Percentiles rank a stretch among this genome's conserved stretches.
Evolutionary conservation across 64 coral and sea anemone genomes (phyloP).

Genomic region (Actinia equina): DNA sequence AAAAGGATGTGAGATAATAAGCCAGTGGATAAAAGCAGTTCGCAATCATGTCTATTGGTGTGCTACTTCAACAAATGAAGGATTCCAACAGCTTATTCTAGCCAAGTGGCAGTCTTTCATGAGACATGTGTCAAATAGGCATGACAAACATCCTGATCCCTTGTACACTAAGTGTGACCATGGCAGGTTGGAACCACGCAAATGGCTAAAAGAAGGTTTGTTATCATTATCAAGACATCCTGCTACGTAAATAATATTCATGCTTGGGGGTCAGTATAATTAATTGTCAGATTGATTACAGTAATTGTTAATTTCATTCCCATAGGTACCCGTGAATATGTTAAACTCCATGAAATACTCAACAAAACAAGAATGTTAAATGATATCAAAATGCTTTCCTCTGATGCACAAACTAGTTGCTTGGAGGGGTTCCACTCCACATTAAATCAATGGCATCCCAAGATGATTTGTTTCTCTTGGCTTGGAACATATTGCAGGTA

Average conservation of each 20-base stretch:
- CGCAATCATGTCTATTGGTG: constrained; percentile 14
- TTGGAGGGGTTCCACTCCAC: constrained; percentile 19
- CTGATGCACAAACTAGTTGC: constrained; percentile 21
- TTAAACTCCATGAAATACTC: not conserved
- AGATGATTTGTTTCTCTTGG: constrained; percentile 26
- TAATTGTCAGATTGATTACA: not conserved
- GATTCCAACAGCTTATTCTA: not conserved
- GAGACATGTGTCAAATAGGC: constrained; percentile 9
- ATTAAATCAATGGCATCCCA: constrained; percentile 24
- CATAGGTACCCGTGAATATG: constrained; percentile 18
- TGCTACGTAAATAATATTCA: too few species aligned
- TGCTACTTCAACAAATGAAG: constrained; percentile 23
- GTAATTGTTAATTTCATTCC: not conserved
- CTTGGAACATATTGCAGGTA: constrained; percentile 28
- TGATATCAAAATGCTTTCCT: constrained; percentile 14
- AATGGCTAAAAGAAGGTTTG: not conserved
- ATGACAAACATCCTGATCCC: constrained; percentile 5
- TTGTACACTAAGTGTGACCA: constrained; percentile 17
- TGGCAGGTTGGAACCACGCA: not conserved
- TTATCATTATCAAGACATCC: not conserved
- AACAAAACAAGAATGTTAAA: not conserved
- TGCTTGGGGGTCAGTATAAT: too few species aligned
- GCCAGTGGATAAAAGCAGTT: constrained; percentile 21
- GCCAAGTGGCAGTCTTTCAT: constrained; percentile 39
- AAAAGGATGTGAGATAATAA: constrained; percentile 15